A percentile compares a stretch with the other conserved stretches of the same genome.
phyloP scores from a whole-genome alignment of 2,113 vertebrate genomes.

The Pogona vitticeps region DNA sequence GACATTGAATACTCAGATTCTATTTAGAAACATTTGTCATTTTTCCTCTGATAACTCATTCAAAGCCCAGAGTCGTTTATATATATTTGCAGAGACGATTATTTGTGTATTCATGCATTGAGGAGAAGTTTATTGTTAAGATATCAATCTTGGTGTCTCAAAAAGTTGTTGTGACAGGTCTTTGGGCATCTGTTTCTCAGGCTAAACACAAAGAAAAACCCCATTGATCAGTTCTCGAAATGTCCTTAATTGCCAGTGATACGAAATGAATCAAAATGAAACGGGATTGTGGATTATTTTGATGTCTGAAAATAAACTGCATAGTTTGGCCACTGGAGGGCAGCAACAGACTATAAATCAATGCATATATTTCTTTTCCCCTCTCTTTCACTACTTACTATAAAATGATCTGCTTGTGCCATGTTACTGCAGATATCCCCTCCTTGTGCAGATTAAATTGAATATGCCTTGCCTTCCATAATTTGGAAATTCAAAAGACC shows the following conservation, averaged over 20 bases:
- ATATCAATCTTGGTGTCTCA: background rate
- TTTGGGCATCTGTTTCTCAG: background rate
- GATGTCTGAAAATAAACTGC: background rate
- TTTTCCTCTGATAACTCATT: background rate
- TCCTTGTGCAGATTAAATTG: conserved; percentile 58
- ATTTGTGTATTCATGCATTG: no score
- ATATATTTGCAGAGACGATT: background rate
- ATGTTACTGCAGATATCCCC: conserved; percentile 42
- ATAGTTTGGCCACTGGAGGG: conserved; percentile 50
- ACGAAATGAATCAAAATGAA: background rate
- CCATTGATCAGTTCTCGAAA: background rate
- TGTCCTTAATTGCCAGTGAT: background rate
- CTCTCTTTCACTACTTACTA: background rate
- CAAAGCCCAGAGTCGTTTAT: background rate
- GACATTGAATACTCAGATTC: no score
- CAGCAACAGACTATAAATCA: conserved; percentile 49
- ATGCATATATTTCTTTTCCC: no score
- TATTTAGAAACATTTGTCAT: background rate
- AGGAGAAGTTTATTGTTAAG: background rate
- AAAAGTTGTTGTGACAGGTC: background rate
- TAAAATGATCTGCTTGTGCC: background rate
- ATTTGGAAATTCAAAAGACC: conserved; percentile 58
- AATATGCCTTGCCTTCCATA: conserved; percentile 50
- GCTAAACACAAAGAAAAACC: background rate
- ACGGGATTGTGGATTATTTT: background rate